Conservation (phyloP, 2,888 invertebrate genomes). For the Corbicula japonica region DNA sequence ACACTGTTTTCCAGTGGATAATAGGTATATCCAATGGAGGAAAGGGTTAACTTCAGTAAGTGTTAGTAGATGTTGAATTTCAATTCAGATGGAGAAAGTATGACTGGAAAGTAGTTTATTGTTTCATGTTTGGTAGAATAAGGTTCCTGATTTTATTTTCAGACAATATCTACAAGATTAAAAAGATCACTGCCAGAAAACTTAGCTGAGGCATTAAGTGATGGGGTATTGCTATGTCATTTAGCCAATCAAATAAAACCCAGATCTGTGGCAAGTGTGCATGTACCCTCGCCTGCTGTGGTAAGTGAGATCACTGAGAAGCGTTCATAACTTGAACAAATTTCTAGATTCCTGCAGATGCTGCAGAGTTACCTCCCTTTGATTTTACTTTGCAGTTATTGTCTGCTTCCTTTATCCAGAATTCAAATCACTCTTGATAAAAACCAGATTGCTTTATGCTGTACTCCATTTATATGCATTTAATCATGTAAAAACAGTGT, state of each 20-base stretch:
- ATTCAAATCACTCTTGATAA: not conserved
- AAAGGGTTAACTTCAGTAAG: too few relatives aligned
- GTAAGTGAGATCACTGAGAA: too few relatives aligned
- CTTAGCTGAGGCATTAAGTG: conserved; percentile 93
- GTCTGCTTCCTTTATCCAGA: not conserved
- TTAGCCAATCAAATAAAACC: conserved; percentile 97
- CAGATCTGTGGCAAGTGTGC: conserved; percentile 96
- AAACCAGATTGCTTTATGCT: not conserved
- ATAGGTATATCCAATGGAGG: too few relatives aligned
- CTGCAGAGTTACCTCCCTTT: too few relatives aligned
- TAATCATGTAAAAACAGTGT: too few relatives aligned
- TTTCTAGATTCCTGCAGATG: too few relatives aligned
- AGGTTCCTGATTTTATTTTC: conserved; percentile 40
- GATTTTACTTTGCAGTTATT: not conserved
- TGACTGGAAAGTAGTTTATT: too few relatives aligned
- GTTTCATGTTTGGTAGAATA: too few relatives aligned
- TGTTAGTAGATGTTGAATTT: too few relatives aligned
- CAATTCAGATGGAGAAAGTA: not conserved
- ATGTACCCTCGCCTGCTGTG: conserved; percentile 91
- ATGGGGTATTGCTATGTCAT: conserved; percentile 97
- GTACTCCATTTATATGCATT: not conserved
- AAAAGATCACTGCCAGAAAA: conserved; percentile 96
- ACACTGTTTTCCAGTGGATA: too few relatives aligned
- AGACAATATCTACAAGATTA: conserved; percentile 96
- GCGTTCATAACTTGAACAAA: too few relatives aligned